Evolutionary conservation across 2,113 vertebrate genomes (phyloP), one percentile per base, ranked within the genome.

Genomic region (Tylochromis polylepis): DNA sequence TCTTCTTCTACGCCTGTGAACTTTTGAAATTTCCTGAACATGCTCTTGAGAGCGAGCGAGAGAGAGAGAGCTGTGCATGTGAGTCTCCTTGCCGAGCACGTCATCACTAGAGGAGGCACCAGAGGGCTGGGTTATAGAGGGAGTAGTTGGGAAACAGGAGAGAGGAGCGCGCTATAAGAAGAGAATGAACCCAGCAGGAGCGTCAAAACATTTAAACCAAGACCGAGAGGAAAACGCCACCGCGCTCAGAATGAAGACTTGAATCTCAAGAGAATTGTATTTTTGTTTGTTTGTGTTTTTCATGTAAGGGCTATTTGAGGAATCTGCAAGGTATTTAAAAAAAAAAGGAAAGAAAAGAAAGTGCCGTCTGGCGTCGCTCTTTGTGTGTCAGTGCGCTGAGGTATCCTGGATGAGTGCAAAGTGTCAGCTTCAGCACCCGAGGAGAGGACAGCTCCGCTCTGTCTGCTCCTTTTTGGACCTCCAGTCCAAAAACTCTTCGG

Each of bases 101-200:
- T 94, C 90, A 95, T 92, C 86, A 82, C 72, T 81, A 91, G 90
- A 92, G 95, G 94, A 93, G 94, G 95, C 91, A 89, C 95, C 87
- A 79, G 84, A 83, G 93, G 92, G 94, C 65, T 77, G 87, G 93
- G 82, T 91, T 51, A n/a, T n/a, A 87, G 49, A 85, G 81, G 81
- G 83, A 89, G 36, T 78, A 84, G 84, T 85, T 84, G 78, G 86
- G 75, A 65, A 91, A 88, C 87, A 83, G 86, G 87, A 65, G 85
- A 92, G 89, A 92, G 88, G 81, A 93, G 92, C 86, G 82, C 87
- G 55, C 79, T 86, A 85, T 90, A 94, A 93, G 93, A 92, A 43
- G 92, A 91, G 85, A 81, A 62, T 59, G 83, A 92, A 88, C 56
- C 46, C 88, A 10, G 81, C 43, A 80, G 80, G 88, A 93, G 86